A percentile compares a stretch with the other conserved stretches of the same genome.
phyloP scores from a whole-genome alignment of 1,140 invertebrate genomes.

The Drosophila asahinai region DNA sequence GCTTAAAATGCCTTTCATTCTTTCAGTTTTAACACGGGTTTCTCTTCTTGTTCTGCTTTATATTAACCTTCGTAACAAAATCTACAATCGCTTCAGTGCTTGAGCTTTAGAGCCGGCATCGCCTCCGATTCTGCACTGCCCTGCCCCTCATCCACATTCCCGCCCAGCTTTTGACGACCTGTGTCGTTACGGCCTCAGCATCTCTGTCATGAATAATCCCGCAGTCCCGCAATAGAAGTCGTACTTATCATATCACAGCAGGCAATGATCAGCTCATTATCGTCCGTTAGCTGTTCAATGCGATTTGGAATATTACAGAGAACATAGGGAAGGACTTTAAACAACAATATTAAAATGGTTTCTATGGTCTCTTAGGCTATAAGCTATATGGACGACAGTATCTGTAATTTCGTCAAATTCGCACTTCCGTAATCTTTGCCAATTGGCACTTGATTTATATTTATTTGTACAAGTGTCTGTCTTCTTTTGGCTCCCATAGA shows the following conservation, averaged over 20 bases:
- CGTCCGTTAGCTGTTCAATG: conserved; percentile 1
- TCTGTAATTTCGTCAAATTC: background rate
- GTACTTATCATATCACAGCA: conserved; percentile 40
- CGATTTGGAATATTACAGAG: conserved; percentile 7
- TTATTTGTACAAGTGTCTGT: background rate
- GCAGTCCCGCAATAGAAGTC: conserved; percentile 31
- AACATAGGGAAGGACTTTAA: background rate
- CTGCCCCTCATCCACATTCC: conserved; percentile 18
- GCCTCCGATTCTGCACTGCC: conserved; percentile 45
- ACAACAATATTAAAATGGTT: background rate
- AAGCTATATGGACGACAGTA: background rate
- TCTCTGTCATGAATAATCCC: conserved; percentile 29
- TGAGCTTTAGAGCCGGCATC: conserved; percentile 52
- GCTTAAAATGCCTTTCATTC: conserved; percentile 15
- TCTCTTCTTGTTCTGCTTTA: conserved; percentile 60
- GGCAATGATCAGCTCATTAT: conserved; percentile 42
- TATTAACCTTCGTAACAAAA: conserved; percentile 66
- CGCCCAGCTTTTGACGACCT: conserved; percentile 32
- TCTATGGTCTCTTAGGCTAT: background rate
- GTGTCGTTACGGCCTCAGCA: conserved; percentile 36
- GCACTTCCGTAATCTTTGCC: background rate
- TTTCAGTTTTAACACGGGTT: conserved; percentile 58
- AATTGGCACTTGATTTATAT: background rate
- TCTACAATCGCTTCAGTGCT: conserved; percentile 67
- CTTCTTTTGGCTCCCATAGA: background rate